phyloP scores from a whole-genome alignment of 2,797 vertebrate genomes.

The Liparis tanakae region DNA sequence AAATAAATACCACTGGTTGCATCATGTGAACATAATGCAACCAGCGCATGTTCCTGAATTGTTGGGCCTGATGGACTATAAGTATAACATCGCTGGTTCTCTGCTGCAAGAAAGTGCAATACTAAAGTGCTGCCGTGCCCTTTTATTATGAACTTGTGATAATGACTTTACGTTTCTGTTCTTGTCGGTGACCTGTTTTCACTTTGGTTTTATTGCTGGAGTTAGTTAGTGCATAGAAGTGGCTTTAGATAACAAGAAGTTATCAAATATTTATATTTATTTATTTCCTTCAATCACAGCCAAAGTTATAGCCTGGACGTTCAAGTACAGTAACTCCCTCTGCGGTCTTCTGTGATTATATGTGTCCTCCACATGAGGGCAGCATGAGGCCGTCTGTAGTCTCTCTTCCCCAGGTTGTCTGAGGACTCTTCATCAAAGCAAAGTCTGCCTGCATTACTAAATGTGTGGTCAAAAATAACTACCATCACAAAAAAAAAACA shows the following conservation, averaged over 20 bases:
- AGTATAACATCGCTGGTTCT: background rate
- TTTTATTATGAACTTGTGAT: background rate
- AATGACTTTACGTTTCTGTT: background rate
- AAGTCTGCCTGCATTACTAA: background rate
- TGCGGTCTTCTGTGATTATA: background rate
- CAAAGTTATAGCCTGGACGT: background rate
- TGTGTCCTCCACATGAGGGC: constrained; percentile 58
- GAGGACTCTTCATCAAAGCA: background rate
- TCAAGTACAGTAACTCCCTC: background rate
- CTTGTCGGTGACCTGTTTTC: too few relatives aligned
- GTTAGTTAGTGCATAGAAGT: background rate
- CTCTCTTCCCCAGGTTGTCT: background rate
- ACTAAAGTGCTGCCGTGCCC: background rate
- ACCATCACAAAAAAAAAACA: background rate
- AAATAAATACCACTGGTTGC: background rate
- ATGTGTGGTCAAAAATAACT: background rate
- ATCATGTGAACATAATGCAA: background rate
- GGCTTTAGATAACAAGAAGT: background rate
- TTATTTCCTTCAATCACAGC: background rate
- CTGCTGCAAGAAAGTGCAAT: background rate
- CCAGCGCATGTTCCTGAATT: background rate
- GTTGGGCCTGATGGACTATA: background rate
- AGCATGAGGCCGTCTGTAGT: constrained; percentile 25
- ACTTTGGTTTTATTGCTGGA: too few relatives aligned
- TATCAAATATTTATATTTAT: background rate